A percentile compares a stretch with the other conserved stretches of the same genome.
Conservation (phyloP, 1,140 invertebrate species). For the Dendrolimus kikuchii region DNA sequence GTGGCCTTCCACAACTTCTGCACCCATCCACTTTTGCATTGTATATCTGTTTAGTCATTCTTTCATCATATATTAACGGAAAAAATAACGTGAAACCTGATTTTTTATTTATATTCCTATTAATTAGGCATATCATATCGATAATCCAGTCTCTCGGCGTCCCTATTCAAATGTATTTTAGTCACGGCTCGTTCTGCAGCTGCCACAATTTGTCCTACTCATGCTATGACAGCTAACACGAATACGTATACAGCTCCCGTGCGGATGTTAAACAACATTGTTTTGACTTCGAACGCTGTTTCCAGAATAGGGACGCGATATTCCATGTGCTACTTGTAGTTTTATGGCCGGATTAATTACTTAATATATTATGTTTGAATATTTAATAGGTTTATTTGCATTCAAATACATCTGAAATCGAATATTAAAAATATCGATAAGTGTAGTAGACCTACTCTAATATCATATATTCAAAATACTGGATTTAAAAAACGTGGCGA, state of each 20-base stretch:
- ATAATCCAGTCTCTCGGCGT: conserved; percentile 10
- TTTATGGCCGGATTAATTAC: conserved; percentile 1
- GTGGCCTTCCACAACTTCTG: too few species aligned
- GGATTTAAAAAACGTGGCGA: too few species aligned
- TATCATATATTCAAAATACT: too few species aligned
- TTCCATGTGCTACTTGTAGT: not conserved
- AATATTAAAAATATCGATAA: too few species aligned
- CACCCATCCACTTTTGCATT: too few species aligned
- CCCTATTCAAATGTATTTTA: conserved; percentile 43
- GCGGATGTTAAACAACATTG: conserved; percentile 59
- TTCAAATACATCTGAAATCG: too few species aligned
- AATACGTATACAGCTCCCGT: conserved; percentile 23
- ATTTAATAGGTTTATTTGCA: too few species aligned
- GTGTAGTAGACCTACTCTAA: too few species aligned
- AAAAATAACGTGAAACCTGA: too few species aligned
- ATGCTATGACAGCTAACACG: conserved; percentile 24
- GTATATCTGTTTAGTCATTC: too few species aligned
- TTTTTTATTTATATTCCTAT: not conserved
- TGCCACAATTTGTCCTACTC: conserved; percentile 43
- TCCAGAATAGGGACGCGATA: conserved; percentile 31
- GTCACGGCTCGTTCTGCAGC: conserved; percentile 43
- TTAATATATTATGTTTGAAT: conserved; percentile 1
- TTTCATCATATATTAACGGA: too few species aligned
- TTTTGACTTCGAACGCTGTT: conserved; percentile 54
- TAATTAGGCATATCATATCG: conserved; percentile 12